Percentiles rank a stretch among this genome's conserved stretches.
phyloP scores from a whole-genome alignment of 2,113 vertebrate species.

The Megalops atlanticus region DNA sequence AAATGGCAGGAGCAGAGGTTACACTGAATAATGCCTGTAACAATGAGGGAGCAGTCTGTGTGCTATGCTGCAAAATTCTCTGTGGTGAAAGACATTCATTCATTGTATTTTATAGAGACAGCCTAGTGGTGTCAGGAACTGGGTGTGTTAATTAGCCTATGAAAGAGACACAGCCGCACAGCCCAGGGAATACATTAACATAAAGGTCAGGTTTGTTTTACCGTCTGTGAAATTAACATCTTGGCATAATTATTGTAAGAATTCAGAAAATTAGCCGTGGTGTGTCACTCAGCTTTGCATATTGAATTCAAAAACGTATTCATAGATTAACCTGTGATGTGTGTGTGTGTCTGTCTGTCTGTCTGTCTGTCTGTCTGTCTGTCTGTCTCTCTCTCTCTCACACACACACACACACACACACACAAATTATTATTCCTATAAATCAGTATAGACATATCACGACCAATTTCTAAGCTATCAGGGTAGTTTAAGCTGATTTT shows the following conservation, averaged over 20 bases:
- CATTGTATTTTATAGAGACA: not conserved
- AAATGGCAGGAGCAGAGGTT: not conserved
- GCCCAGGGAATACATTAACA: slow-evolving; percentile 23
- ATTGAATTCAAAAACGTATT: slow-evolving; percentile 18
- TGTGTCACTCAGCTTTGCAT: not conserved
- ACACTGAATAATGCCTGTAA: not conserved
- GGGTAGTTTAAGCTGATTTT: not conserved
- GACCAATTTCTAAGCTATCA: not conserved
- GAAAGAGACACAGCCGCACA: not conserved
- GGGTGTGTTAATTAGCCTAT: slow-evolving; percentile 25
- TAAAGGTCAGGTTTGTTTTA: slow-evolving; percentile 17
- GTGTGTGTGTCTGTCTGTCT: slow-evolving; percentile 5
- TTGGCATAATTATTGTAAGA: slow-evolving; percentile 20
- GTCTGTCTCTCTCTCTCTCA: not conserved
- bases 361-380: not conserved
- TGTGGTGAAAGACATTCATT: not conserved
- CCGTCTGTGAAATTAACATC: slow-evolving; percentile 30
- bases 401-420: not conserved
- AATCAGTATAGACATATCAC: not conserved
- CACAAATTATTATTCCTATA: not conserved
- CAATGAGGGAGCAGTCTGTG: not conserved
- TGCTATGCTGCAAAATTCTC: not conserved
- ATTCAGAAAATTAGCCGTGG: not conserved
- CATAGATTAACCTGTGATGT: slow-evolving; percentile 20
- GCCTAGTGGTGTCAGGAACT: not conserved